These are phyloP conservation scores for Cistogaster globosa DNA, from an alignment of 2,888 invertebrate species.

Conservation along the genomic window DNA sequence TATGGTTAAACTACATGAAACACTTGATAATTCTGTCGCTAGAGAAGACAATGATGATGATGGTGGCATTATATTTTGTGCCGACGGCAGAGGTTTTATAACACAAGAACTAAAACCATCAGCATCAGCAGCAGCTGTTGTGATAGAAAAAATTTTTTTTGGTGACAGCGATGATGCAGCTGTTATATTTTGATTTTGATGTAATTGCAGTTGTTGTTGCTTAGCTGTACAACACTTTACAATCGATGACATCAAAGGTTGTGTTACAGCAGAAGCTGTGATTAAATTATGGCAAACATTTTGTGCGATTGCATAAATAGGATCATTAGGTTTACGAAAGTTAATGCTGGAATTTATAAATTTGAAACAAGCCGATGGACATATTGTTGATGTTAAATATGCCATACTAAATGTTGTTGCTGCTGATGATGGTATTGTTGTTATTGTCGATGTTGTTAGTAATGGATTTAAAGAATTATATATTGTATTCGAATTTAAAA, in stretches of 20 bases:
- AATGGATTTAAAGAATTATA: conserved; percentile 62
- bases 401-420: conserved; percentile 32
- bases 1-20: conserved; percentile 55
- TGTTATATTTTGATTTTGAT: conserved; percentile 44
- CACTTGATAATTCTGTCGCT: conserved; percentile 39
- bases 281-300: conserved; percentile 78
- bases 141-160: conserved; percentile 34
- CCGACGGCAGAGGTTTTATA: conserved; percentile 8
- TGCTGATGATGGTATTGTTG: conserved; percentile 29
- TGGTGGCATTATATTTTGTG: conserved; percentile 2
- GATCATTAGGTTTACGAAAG: conserved; percentile 76
- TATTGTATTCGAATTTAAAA: conserved; percentile 65
- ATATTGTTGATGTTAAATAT: conserved; percentile 45
- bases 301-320: conserved; percentile 82
- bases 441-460: conserved; percentile 53
- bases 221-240: conserved; percentile 72
- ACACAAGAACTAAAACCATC: background rate
- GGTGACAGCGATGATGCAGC: conserved; percentile 33
- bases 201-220: conserved; percentile 64
- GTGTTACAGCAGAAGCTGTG: conserved; percentile 78
- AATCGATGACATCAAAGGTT: conserved; percentile 78
- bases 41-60: background rate
- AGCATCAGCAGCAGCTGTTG: conserved; percentile 20
- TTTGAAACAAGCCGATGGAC: conserved; percentile 57
- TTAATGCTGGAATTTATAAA: conserved; percentile 72